A percentile compares a stretch with the other conserved stretches of the same genome.
These are phyloP conservation scores for Rousettus leschenaultii DNA, from an alignment of 2,113 vertebrate species.

Conservation along the genomic window DNA sequence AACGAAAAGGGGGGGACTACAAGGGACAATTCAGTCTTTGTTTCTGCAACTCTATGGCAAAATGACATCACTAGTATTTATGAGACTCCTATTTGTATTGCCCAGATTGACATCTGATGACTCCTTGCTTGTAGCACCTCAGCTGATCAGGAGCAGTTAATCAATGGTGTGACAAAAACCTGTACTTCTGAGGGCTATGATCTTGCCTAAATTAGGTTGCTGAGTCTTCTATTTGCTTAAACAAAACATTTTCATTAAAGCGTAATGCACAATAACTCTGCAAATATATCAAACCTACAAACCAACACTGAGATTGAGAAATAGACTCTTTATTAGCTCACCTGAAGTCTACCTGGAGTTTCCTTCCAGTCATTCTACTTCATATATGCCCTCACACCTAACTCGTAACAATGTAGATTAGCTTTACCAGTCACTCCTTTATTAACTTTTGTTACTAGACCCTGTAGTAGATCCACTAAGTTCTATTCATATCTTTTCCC, in stretches of 20 bases:
- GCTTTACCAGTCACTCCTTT: not conserved
- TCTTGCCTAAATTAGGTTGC: not conserved
- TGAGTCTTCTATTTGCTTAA: not conserved
- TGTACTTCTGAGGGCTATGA: not conserved
- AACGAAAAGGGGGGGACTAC: not conserved
- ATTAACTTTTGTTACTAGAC: not conserved
- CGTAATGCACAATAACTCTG: not conserved
- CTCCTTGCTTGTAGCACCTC: not conserved
- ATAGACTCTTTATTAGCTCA: not conserved
- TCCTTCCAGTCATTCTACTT: not conserved
- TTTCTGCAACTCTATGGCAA: not conserved
- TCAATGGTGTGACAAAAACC: not conserved
- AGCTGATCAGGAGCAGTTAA: not conserved
- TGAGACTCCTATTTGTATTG: not conserved
- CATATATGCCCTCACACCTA: not conserved
- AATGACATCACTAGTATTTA: not conserved
- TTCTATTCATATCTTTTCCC: not conserved
- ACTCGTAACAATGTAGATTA: not conserved
- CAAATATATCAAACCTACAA: not conserved
- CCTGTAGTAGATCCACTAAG: not conserved
- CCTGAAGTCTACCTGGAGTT: not conserved
- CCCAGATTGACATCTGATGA: not conserved
- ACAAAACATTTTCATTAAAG: not conserved
- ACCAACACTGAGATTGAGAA: not conserved
- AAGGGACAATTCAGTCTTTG: not conserved